Base-by-base conservation (phyloP, 2,888 invertebrate genomes). In the Morpho achilles region DNA sequence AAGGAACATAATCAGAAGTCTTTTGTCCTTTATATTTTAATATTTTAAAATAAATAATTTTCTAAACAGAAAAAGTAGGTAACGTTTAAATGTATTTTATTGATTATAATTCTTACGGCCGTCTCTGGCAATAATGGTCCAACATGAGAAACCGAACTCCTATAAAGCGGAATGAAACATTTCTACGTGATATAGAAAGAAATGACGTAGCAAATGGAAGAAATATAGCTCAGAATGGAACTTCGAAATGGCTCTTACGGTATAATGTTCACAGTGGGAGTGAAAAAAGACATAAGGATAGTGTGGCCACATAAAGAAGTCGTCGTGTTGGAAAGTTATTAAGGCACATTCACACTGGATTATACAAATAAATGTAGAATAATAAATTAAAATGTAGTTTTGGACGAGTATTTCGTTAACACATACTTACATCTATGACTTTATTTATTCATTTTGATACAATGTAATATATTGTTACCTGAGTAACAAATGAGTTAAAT, bases 181-280 rank as follows among this genome's bases (percentile, higher is more conserved):
- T 54, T 58, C 52, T 53, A 59, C 45, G 57, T 59, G 65, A 67
- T 75, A 75, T 67, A 75, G 74, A 79, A 77, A 79, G 74, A 73
- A 80, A 77, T 76, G 76, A 79, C 77, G 74, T 76, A 74, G 77
- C 77, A 77, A 82, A 80, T 80, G 72, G 73, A 77, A 80, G 77
- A 84, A 80, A 80, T 82, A 84, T 84, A 75, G 74, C 76, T 72
- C 63, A 71, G 71, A 79, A 80, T 77, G 74, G 74, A 73, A 73
- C 69, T 73, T 71, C 71, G 68, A 67, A 83, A 82, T 80, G 74
- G 75, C 78, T 81, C 76, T 79, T 65, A 72, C 72, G 70, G 74
- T 73, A 77, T 82, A 80, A 84, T 79, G 77, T 79, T 69, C 74
- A 74, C 71, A 72, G 66, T 65, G 73, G 69, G 69, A 66, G 70